Conservation (phyloP, 2,113 vertebrate species). For the Hippocampus mohnikei region DNA sequence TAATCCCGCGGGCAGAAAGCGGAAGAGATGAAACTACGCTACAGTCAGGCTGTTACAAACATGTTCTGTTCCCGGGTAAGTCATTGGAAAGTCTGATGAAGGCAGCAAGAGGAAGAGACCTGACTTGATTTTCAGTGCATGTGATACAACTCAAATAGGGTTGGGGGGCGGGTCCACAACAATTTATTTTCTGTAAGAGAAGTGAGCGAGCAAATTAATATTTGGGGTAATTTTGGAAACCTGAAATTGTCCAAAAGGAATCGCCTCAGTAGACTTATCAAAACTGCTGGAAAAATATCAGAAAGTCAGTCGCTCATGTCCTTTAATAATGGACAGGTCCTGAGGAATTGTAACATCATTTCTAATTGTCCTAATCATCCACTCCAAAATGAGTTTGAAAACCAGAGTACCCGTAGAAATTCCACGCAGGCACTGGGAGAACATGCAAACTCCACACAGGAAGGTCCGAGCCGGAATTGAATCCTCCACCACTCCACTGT, state of each 20-base stretch:
- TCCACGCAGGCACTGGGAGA: no score
- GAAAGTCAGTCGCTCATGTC: no score
- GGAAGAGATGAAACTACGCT: background rate
- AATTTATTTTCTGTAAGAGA: slow-evolving; percentile 36
- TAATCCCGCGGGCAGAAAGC: slow-evolving; percentile 4
- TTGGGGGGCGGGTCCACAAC: background rate
- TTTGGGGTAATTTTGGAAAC: no score
- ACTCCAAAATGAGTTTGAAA: no score
- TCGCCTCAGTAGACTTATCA: background rate
- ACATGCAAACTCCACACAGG: no score
- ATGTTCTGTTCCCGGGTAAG: background rate
- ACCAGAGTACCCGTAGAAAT: no score
- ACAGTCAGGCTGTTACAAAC: background rate
- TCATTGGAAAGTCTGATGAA: background rate
- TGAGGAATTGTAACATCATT: no score
- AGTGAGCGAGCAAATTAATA: slow-evolving; percentile 41
- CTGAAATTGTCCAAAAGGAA: no score
- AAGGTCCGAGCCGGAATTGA: no score
- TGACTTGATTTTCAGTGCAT: background rate
- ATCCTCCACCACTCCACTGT: no score
- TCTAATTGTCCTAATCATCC: no score
- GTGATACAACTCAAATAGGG: background rate
- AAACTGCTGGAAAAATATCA: background rate
- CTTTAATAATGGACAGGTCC: no score
- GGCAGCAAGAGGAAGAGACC: background rate